Evolutionary conservation across 1,140 invertebrate genomes (phyloP).

Genomic region (Acromyrmex charruanus): DNA sequence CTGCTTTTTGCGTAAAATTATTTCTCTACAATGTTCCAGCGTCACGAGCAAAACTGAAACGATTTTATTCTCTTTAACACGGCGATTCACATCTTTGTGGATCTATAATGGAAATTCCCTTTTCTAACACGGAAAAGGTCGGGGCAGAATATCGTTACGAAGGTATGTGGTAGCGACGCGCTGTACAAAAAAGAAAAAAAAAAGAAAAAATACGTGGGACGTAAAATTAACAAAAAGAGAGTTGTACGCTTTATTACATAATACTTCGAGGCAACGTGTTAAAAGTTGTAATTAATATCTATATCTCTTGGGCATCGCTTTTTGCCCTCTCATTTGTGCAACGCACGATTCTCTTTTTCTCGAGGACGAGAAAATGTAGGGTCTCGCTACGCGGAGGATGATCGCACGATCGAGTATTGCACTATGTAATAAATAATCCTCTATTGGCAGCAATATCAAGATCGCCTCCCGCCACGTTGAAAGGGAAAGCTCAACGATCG

Average conservation of each 20-base stretch:
- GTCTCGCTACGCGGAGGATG: neutral
- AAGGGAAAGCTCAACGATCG: constrained; percentile 45
- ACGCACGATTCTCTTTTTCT: neutral
- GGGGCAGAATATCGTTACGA: neutral
- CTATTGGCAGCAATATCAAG: constrained; percentile 15
- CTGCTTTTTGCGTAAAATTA: neutral
- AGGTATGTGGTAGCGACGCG: neutral
- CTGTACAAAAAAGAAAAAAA: constrained; percentile 12
- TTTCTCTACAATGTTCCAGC: neutral
- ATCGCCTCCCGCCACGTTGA: constrained; percentile 17
- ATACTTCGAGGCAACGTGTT: constrained; percentile 55
- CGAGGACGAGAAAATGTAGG: constrained; percentile 12
- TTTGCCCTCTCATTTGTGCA: constrained; percentile 5
- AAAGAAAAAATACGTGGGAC: constrained; percentile 19
- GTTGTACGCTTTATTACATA: constrained; percentile 57
- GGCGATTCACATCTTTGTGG: neutral
- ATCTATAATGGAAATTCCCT: neutral
- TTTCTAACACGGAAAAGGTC: constrained; percentile 1
- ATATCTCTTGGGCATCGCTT: neutral
- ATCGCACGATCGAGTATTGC: constrained; percentile 34
- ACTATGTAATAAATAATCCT: constrained; percentile 34
- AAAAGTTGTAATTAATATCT: constrained; percentile 33
- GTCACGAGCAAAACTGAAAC: neutral
- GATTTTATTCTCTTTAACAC: neutral
- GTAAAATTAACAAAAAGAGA: constrained; percentile 43